Conservation (phyloP, 37 sponge, comb jelly and placozoan genomes). For the Spongia lamella region DNA sequence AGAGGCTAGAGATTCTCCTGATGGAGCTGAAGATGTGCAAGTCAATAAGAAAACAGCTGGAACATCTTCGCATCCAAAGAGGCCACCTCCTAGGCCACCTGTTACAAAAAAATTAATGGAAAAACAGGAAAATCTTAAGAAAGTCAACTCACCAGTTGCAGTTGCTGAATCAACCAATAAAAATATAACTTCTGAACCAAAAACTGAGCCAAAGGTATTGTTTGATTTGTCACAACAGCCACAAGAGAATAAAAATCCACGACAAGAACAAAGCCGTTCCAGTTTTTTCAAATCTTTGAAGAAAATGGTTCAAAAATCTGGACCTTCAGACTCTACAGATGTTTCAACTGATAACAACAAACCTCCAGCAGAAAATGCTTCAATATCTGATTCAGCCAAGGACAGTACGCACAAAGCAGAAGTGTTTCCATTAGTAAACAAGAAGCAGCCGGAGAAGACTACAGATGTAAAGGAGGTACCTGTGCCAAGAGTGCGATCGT, state of each 20-base stretch:
- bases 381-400: neutral
- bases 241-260: neutral
- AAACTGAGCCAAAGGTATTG: neutral
- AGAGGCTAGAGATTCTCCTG: neutral
- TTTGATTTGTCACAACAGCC: neutral
- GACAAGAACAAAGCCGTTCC: neutral
- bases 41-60: neutral
- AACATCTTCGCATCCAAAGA: slow-evolving; percentile 19
- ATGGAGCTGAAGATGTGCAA: neutral
- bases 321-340: neutral
- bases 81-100: slow-evolving; percentile 37
- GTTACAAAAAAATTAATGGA: neutral
- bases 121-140: neutral
- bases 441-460: neutral
- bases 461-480: neutral
- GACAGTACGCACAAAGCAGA: neutral
- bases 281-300: slow-evolving; percentile 45
- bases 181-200: neutral
- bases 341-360: neutral
- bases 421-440: neutral
- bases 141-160: neutral
- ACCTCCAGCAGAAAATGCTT: too few species aligned
- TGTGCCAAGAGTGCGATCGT: neutral
- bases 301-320: slow-evolving; percentile 43
- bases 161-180: neutral